A percentile compares a stretch with the other conserved stretches of the same genome.
phyloP scores from a whole-genome alignment of 2,888 invertebrate genomes.

The Ditula angustiorana region DNA sequence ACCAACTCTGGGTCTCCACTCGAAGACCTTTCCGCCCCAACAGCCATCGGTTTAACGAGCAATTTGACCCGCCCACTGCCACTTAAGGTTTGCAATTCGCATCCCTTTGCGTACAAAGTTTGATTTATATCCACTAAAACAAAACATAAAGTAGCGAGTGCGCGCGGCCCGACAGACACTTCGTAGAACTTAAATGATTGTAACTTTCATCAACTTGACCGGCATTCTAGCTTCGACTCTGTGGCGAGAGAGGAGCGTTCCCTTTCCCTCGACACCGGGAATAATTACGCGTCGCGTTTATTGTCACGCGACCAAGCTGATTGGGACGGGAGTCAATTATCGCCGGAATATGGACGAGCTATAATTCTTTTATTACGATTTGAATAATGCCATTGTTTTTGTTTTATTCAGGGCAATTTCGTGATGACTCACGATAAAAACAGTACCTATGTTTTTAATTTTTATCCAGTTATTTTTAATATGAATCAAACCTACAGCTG shows the following conservation, averaged over 20 bases:
- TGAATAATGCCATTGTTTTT: constrained; percentile 30
- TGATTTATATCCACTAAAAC: not conserved
- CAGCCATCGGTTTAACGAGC: no score
- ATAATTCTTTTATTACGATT: constrained; percentile 20
- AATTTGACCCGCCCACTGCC: no score
- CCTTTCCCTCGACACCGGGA: not conserved
- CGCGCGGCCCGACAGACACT: not conserved
- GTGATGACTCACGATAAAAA: not conserved
- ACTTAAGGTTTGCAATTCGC: no score
- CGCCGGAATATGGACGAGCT: constrained; percentile 7
- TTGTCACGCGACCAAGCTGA: not conserved
- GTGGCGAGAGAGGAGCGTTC: not conserved
- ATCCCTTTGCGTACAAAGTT: not conserved
- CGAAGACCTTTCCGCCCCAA: no score
- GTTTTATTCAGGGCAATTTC: not conserved
- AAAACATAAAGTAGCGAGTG: not conserved
- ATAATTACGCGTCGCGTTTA: not conserved
- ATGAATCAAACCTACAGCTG: no score
- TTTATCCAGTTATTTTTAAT: not conserved
- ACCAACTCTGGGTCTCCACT: no score
- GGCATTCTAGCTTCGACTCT: not conserved
- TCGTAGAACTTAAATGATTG: not conserved
- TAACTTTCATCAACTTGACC: not conserved
- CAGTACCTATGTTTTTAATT: not conserved
- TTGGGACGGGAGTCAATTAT: not conserved